Percentiles rank a stretch among this genome's conserved stretches.
phyloP scores from a whole-genome alignment of 2,797 vertebrate species.

The Hemibagrus guttatus region DNA sequence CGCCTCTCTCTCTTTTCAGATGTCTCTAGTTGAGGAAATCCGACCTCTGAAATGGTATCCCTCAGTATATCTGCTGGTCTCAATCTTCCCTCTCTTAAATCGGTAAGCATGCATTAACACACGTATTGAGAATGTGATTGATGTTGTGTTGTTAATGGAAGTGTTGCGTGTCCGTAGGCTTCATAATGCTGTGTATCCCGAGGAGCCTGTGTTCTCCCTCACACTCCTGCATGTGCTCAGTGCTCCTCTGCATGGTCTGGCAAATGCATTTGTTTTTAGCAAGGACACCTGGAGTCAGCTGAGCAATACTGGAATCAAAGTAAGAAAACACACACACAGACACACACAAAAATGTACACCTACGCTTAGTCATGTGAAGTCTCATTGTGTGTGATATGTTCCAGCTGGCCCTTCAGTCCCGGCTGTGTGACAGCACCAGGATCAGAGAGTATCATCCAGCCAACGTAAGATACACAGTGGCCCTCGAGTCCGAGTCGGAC shows the following conservation, averaged over 20 bases:
- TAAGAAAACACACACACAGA: conserved; percentile 50
- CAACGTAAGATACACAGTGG: conserved; percentile 69
- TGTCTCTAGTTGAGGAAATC: conserved; percentile 78
- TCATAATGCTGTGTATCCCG: conserved; percentile 78
- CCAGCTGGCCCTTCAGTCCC: conserved; percentile 81
- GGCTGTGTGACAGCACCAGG: conserved; percentile 76
- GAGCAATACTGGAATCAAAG: conserved; percentile 77
- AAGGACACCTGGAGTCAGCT: conserved; percentile 80
- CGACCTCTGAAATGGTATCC: conserved; percentile 79
- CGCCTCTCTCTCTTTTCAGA: conserved; percentile 59
- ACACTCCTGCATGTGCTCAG: conserved; percentile 81
- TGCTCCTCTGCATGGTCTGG: conserved; percentile 81
- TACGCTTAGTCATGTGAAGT: conserved; percentile 2
- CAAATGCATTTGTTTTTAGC: conserved; percentile 81
- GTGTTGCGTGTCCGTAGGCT: conserved; percentile 51
- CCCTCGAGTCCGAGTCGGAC: conserved; percentile 70
- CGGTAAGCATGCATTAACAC: conserved; percentile 65
- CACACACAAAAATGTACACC: background rate
- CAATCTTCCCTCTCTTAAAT: conserved; percentile 81
- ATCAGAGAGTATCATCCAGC: conserved; percentile 79
- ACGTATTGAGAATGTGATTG: background rate
- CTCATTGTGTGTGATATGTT: background rate
- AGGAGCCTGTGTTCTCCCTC: conserved; percentile 75
- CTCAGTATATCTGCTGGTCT: conserved; percentile 81
- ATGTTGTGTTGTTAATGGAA: background rate